These are phyloP conservation scores for Lampris incognitus DNA, from an alignment of 2,113 vertebrate genomes.

Conservation along the genomic window DNA sequence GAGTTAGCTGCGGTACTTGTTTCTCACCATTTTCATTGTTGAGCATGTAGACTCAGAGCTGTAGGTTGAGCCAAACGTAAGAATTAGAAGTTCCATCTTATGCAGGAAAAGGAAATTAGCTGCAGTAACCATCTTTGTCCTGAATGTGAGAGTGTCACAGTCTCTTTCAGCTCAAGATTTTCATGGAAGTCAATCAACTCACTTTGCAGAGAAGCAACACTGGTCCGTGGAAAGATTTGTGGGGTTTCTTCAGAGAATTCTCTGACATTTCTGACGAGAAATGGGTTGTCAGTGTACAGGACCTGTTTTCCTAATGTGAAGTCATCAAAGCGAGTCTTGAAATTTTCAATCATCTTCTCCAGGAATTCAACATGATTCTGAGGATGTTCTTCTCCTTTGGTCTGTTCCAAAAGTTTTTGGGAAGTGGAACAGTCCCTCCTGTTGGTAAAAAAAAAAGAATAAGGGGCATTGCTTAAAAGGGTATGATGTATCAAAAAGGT, in stretches of 20 bases:
- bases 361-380: not conserved
- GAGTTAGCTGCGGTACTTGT: no score
- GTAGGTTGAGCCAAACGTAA: no score
- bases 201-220: constrained; percentile 32
- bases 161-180: constrained; percentile 8
- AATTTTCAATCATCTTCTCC: constrained; percentile 12
- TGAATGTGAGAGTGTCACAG: constrained; percentile 15
- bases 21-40: no score
- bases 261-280: constrained; percentile 12
- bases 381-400: not conserved
- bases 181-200: constrained; percentile 33
- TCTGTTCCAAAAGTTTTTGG: constrained; percentile 6
- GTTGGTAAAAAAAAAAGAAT: not conserved
- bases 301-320: constrained; percentile 23
- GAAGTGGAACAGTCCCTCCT: constrained; percentile 10
- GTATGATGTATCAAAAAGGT: not conserved
- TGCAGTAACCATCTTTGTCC: constrained; percentile 32
- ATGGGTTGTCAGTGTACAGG: constrained; percentile 18
- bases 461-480: not conserved
- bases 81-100: constrained; percentile 11
- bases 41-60: no score
- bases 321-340: not conserved
- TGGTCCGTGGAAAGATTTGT: constrained; percentile 21
- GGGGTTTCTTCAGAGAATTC: not conserved
- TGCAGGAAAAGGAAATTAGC: constrained; percentile 16